Evolutionary conservation across 2,113 vertebrate species (phyloP).

Genomic region (Pyxicephalus adspersus): DNA sequence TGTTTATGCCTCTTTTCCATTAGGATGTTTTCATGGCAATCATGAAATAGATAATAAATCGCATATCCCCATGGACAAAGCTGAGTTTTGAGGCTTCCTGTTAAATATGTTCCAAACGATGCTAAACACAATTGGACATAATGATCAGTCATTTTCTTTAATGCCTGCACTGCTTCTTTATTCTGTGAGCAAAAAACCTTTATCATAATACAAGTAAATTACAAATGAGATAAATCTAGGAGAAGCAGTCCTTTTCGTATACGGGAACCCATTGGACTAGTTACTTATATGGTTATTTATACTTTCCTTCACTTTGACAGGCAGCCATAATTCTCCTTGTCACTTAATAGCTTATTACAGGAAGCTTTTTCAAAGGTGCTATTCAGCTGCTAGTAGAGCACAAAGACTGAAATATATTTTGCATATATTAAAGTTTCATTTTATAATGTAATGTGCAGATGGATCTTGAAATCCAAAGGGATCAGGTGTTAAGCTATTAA

Average conservation of each 20-base stretch:
- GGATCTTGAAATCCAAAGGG: background rate
- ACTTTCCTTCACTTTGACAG: constrained; percentile 3
- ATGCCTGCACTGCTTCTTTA: background rate
- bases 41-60: too few relatives aligned
- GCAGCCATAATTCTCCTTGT: constrained; percentile 30
- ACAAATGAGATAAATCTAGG: background rate
- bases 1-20: too few relatives aligned
- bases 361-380: background rate
- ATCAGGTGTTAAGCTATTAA: background rate
- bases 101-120: background rate
- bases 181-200: background rate
- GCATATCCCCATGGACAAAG: too few relatives aligned
- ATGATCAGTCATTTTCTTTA: constrained; percentile 6
- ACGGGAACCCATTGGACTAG: too few relatives aligned
- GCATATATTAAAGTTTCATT: background rate
- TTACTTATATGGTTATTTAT: background rate
- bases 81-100: too few relatives aligned
- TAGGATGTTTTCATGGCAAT: too few relatives aligned
- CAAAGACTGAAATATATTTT: background rate
- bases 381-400: background rate
- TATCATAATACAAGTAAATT: background rate
- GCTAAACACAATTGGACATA: background rate
- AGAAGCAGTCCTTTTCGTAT: too few relatives aligned
- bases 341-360: constrained; percentile 1
- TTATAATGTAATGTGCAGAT: background rate